Evolutionary conservation across 2,797 vertebrate genomes (phyloP), one percentile per base, ranked within the genome.

Genomic region (Sylvilagus floridanus): DNA sequence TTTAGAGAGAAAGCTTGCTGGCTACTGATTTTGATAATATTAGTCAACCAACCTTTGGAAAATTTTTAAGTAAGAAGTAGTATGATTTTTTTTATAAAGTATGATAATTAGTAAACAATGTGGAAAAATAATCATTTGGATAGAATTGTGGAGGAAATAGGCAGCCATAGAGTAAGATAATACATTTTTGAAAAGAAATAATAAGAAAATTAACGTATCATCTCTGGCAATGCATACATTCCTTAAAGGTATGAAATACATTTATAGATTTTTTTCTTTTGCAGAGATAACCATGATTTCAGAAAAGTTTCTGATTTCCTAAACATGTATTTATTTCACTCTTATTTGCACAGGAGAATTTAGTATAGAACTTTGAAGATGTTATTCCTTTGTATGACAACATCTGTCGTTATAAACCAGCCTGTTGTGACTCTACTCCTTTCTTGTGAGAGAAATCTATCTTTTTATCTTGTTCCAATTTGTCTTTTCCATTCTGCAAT

Each of bases 291-390:
- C 30, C 30, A 30, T 88, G 24, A 88, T 89, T 66, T 92, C 71
- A 87, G 63, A 14, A 24, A 71, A 77, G 57, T 91, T 71, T 77
- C 71, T 76, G 17, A 32, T 37, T 95, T 88, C 24, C 50, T 42
- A 4, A 71, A 52, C 1, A 47, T 5, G 5, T 50, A 26, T n/a
- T 84, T 88, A 66, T 72, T 84, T 90, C 30, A 6, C 9, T 65
- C 60, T 50, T 75, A 72, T 62, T 82, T 35, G 94, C 57, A 0
- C 28, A 76, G 72, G 28, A 86, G 16, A 86, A 79, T 52, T 86
- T 85, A 86, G 28, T 84, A 28, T 52, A 72, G 54, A 88, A 79
- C 57, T 88, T 78, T n/a, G 26, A 88, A 88, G 62, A 88, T 68
- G 32, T 75, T 32, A 26, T 75, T 85, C 14, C n/a, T 69, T 71